Percentiles rank a stretch among this genome's conserved stretches.
Conservation (phyloP, 2,797 vertebrate species). For the Carcharodon carcharias region DNA sequence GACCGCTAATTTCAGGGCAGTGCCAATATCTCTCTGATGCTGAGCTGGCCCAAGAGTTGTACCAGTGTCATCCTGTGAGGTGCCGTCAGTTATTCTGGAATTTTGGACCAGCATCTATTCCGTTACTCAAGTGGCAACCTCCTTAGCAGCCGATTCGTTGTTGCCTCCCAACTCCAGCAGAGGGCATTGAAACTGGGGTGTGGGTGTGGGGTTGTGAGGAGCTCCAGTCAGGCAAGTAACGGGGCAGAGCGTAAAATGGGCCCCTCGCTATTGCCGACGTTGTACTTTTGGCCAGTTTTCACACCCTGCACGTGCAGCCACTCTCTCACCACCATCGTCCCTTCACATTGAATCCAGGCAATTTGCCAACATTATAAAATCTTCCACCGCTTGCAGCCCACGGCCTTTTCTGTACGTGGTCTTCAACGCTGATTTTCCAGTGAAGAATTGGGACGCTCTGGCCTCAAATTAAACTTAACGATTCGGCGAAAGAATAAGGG, state of each 20-base stretch:
- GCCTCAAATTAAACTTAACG: neutral
- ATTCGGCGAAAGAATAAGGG: too few relatives aligned
- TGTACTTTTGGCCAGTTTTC: neutral
- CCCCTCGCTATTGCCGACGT: neutral
- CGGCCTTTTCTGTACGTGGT: neutral
- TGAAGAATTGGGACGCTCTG: neutral
- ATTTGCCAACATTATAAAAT: too few relatives aligned
- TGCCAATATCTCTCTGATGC: neutral
- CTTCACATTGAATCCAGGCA: neutral
- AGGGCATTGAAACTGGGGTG: too few relatives aligned
- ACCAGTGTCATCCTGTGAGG: neutral
- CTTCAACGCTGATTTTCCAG: neutral
- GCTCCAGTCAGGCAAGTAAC: neutral
- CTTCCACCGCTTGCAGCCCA: neutral
- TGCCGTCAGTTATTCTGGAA: neutral
- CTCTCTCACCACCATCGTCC: neutral
- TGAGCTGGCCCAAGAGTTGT: neutral
- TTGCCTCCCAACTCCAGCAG: neutral
- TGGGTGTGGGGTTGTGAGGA: too few relatives aligned
- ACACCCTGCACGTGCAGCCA: neutral
- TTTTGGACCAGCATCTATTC: neutral
- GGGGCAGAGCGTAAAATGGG: neutral
- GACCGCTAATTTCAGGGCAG: neutral
- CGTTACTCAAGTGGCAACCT: neutral
- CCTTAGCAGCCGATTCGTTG: neutral